Evolutionary conservation across 2,888 invertebrate genomes (phyloP).

Genomic region (Chromoteleia sp.): DNA sequence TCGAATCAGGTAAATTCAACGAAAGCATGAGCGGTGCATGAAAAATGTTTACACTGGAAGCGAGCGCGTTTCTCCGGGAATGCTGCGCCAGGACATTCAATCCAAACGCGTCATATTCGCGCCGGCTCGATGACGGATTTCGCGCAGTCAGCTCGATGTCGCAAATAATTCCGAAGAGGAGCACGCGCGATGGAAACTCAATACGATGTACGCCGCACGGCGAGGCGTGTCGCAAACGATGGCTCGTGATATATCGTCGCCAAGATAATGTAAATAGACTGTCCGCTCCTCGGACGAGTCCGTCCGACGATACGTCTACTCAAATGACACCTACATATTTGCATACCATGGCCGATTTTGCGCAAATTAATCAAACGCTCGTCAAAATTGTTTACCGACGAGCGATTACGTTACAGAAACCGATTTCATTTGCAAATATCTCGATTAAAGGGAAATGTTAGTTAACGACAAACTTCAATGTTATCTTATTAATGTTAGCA

Average conservation of each 20-base stretch:
- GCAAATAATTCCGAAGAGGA: slow-evolving; percentile 66
- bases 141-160: slow-evolving; percentile 62
- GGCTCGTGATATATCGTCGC: slow-evolving; percentile 61
- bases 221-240: slow-evolving; percentile 51
- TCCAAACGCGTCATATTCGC: slow-evolving; percentile 73
- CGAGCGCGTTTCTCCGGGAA: slow-evolving; percentile 73
- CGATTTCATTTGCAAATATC: slow-evolving; percentile 11
- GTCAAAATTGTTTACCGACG: slow-evolving; percentile 19
- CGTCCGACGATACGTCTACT: slow-evolving; percentile 52
- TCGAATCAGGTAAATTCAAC: slow-evolving; percentile 43
- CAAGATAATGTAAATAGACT: slow-evolving; percentile 68
- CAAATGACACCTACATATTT: slow-evolving; percentile 63
- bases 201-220: slow-evolving; percentile 40
- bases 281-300: slow-evolving; percentile 40
- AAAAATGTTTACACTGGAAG: slow-evolving; percentile 45
- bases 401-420: slow-evolving; percentile 6
- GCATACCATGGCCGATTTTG: slow-evolving; percentile 35
- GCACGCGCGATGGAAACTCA: slow-evolving; percentile 69
- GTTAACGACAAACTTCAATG: too few species aligned
- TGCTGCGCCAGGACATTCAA: slow-evolving; percentile 78
- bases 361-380: slow-evolving; percentile 38
- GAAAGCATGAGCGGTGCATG: slow-evolving; percentile 41
- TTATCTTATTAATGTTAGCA: too few species aligned
- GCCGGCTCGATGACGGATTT: slow-evolving; percentile 56
- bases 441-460: background rate